phyloP scores from a whole-genome alignment of 2,888 invertebrate genomes.

The Mythimna pallens region DNA sequence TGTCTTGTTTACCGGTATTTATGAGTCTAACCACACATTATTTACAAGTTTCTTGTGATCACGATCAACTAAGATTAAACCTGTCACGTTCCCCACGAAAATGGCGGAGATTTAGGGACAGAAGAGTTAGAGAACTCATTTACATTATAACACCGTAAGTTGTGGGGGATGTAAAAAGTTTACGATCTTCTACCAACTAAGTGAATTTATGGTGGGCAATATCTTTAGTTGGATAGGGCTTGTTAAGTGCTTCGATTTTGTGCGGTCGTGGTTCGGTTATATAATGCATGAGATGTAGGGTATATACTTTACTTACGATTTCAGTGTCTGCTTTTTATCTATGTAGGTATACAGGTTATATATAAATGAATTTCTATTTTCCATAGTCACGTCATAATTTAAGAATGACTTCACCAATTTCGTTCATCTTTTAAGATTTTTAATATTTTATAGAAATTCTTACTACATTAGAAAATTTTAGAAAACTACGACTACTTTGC shows the following conservation, averaged over 20 bases:
- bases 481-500: no score
- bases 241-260: constrained; percentile 47
- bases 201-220: constrained; percentile 82
- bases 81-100: constrained; percentile 68
- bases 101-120: constrained; percentile 73
- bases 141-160: constrained; percentile 82
- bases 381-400: no score
- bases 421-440: no score
- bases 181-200: constrained; percentile 76
- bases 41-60: constrained; percentile 62
- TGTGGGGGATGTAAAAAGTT: constrained; percentile 82
- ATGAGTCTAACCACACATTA: constrained; percentile 57
- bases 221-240: constrained; percentile 75
- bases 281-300: not conserved
- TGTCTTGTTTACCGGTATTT: constrained; percentile 64
- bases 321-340: not conserved
- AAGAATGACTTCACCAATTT: no score
- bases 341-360: no score
- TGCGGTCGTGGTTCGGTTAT: constrained; percentile 13
- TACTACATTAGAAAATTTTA: no score
- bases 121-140: constrained; percentile 81
- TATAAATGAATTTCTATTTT: no score
- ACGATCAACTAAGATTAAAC: constrained; percentile 70
- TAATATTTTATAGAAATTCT: no score
- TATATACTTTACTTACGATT: not conserved